Conservation (phyloP, 2,797 vertebrate genomes). For the Sebastes itinus region DNA sequence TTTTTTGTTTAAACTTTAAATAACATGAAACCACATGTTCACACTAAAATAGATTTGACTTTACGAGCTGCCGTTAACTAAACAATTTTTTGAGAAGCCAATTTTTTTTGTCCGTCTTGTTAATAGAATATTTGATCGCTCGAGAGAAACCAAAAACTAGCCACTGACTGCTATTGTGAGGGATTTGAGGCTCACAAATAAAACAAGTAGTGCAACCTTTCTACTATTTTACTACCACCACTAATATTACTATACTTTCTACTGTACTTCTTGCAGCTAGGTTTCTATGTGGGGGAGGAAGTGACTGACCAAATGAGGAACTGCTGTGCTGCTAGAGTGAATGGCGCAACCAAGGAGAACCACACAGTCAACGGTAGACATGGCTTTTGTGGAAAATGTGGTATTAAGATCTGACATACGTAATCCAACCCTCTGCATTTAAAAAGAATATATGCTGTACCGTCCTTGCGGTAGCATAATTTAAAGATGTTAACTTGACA, state of each 20-base stretch:
- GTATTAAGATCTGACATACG: background rate
- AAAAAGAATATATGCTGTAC: background rate
- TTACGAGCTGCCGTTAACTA: background rate
- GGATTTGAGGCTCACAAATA: background rate
- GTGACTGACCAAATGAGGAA: conserved; percentile 35
- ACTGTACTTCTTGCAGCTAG: background rate
- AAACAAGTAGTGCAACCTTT: background rate
- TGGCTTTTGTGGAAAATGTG: background rate
- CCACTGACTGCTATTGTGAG: background rate
- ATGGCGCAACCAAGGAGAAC: conserved; percentile 4
- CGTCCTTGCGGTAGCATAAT: background rate
- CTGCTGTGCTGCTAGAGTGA: background rate
- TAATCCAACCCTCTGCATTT: background rate
- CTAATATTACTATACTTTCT: background rate
- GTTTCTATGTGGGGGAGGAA: conserved; percentile 31
- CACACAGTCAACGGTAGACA: background rate
- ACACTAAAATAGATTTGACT: background rate
- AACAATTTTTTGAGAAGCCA: background rate
- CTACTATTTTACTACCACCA: background rate
- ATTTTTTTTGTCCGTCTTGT: background rate
- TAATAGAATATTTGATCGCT: background rate
- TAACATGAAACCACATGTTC: background rate
- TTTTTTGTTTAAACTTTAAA: background rate
- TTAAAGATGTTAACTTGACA: background rate
- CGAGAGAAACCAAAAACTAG: background rate